phyloP scores from a whole-genome alignment of 1,140 invertebrate species.

The Anastrepha ludens region DNA sequence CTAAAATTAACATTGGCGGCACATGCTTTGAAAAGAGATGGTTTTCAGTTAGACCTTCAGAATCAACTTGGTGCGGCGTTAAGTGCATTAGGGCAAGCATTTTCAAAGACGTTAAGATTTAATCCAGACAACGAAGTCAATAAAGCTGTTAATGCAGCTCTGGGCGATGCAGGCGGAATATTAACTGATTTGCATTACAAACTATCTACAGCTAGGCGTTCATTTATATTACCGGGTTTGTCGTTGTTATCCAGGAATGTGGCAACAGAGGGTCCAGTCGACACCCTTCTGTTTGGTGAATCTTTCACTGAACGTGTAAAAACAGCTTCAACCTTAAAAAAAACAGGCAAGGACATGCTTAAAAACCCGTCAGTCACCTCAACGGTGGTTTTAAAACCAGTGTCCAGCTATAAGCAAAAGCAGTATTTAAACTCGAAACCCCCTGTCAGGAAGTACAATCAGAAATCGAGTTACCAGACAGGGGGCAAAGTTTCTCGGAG shows the following conservation, averaged over 20 bases:
- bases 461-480: too few species aligned
- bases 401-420: not conserved
- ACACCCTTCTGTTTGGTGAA: not conserved
- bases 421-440: constrained; percentile 8
- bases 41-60: not conserved
- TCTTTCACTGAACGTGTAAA: not conserved
- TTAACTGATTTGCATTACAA: constrained; percentile 2
- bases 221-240: not conserved
- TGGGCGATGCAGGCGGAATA: not conserved
- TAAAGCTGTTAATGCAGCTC: not conserved
- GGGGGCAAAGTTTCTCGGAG: too few species aligned
- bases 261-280: not conserved
- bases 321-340: not conserved
- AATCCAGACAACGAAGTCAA: not conserved
- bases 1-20: not conserved
- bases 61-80: not conserved
- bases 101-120: not conserved
- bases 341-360: not conserved
- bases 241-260: not conserved
- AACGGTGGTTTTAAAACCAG: not conserved
- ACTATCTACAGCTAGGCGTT: not conserved
- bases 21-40: not conserved
- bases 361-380: not conserved
- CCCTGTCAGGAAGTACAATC: too few species aligned
- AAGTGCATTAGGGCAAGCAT: not conserved